Base-by-base conservation (phyloP, 2,797 vertebrate species). In the Novumbra hubbsi region DNA sequence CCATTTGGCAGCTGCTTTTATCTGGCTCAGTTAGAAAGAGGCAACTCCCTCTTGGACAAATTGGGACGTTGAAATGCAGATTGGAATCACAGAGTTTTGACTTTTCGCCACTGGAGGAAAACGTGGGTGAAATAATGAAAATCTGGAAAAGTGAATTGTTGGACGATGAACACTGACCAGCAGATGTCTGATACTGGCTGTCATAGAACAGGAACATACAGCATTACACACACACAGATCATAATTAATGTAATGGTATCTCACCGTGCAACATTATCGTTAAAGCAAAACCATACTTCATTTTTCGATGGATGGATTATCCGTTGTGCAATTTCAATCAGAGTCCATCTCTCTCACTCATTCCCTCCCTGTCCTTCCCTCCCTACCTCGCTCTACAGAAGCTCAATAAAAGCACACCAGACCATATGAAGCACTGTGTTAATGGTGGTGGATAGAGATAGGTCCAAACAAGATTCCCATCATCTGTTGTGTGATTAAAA, bases 401-500 rank as follows among this genome's bases (percentile, higher is more conserved):
- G 84, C 71, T 78, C 77, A 75, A 75, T 83, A 82, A 88, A 88
- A 87, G 78, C 77, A 81, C 75, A 80, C 73, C 83, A 83, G 76
- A 73, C 62, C 83, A 68, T 75, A 75, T 74, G 68, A 81, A 81
- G 78, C 32, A 1, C 76, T 71, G 77, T 85, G 74, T 83, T 49
- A 57, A 27, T 71, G 19, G 34, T 5, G 50, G 65, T 63, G 70
- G 68, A 73, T 66, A 63, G 21, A 3, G 82, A 82, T 79, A 83
- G 78, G 75, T 84, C 86, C 80, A 81, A 79, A 86, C 76, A 88
- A 83, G 82, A 86, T 89, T 89, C 83, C 85, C 86, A 91, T 91
- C 88, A 90, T 86, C 87, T 85, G 84, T 86, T 85, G 88, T 89
- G 90, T 91, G 91, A 92, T 92, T 92, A 92, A 92, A 92, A 88